phyloP scores from a whole-genome alignment of 1,140 invertebrate species.

The Globodera rostochiensis region DNA sequence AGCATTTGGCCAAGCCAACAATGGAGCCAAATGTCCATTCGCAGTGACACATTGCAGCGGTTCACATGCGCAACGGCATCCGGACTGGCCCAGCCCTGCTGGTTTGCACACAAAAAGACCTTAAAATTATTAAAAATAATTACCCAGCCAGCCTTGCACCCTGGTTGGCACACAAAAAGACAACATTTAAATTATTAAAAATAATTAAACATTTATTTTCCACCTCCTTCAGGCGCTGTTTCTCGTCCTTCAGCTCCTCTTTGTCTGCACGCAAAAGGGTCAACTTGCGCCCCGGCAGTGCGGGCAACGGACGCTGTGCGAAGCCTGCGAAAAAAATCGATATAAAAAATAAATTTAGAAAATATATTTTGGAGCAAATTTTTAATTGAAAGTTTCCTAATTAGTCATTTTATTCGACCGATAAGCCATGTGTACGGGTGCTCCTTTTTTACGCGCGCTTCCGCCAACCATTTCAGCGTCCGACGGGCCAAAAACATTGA shows the following conservation, averaged over 20 bases:
- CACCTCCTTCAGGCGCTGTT: conserved; percentile 42
- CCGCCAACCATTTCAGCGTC: conserved; percentile 27
- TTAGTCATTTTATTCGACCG: background rate
- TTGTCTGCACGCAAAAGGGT: conserved; percentile 4
- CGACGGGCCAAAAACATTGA: conserved; percentile 29
- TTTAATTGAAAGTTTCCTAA: no score
- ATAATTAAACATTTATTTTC: no score
- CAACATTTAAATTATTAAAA: no score
- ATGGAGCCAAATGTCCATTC: conserved; percentile 37
- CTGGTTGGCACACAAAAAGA: no score
- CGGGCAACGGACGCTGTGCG: conserved; percentile 45
- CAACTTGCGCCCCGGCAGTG: conserved; percentile 23
- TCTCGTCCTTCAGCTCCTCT: conserved; percentile 28
- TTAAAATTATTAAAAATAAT: no score
- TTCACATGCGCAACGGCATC: conserved; percentile 48
- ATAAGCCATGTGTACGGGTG: conserved; percentile 51
- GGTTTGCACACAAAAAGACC: conserved; percentile 44
- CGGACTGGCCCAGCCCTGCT: conserved; percentile 54
- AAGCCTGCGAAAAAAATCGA: conserved; percentile 18
- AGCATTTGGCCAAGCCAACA: conserved; percentile 51
- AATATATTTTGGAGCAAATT: no score
- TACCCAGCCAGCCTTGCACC: no score
- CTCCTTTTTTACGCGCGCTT: conserved; percentile 37
- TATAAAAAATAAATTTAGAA: no score
- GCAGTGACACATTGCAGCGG: conserved; percentile 39